Percentiles rank a stretch among this genome's conserved stretches.
Evolutionary conservation across 92 coral and sea anemone genomes (phyloP).

Genomic region (Actinernus sp.): DNA sequence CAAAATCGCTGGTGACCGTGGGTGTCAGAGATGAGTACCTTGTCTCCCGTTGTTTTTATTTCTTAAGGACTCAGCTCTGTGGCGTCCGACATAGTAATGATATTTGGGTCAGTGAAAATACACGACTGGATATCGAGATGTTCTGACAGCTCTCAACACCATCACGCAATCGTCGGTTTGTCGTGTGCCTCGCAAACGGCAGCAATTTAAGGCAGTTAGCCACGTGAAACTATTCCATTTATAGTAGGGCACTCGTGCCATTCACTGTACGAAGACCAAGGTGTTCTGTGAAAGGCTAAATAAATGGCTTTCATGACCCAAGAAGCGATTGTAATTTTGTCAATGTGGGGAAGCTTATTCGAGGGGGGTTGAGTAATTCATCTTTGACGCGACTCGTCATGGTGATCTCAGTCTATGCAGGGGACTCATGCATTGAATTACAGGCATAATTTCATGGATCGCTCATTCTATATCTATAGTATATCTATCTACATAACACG

Average conservation of each 20-base stretch:
- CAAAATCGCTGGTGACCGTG: background rate
- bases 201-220: background rate
- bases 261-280: background rate
- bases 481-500: too few species aligned
- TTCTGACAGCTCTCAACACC: background rate
- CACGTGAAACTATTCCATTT: background rate
- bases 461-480: too few species aligned
- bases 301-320: background rate
- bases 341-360: background rate
- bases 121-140: constrained; percentile 1
- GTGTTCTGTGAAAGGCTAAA: background rate
- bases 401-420: constrained; percentile 34
- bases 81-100: background rate
- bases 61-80: background rate
- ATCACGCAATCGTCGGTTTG: background rate
- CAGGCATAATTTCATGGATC: constrained; percentile 1
- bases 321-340: background rate
- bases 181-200: background rate
- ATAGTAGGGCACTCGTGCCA: background rate
- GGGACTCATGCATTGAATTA: constrained; percentile 34
- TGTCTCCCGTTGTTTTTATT: constrained; percentile 3
- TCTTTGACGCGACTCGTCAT: background rate
- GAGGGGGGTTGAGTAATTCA: constrained; percentile 10
- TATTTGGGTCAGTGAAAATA: constrained; percentile 1
- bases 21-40: background rate